These are phyloP conservation scores for Leptinotarsa juncta DNA, from an alignment of 2,888 invertebrate species.

Conservation along the genomic window DNA sequence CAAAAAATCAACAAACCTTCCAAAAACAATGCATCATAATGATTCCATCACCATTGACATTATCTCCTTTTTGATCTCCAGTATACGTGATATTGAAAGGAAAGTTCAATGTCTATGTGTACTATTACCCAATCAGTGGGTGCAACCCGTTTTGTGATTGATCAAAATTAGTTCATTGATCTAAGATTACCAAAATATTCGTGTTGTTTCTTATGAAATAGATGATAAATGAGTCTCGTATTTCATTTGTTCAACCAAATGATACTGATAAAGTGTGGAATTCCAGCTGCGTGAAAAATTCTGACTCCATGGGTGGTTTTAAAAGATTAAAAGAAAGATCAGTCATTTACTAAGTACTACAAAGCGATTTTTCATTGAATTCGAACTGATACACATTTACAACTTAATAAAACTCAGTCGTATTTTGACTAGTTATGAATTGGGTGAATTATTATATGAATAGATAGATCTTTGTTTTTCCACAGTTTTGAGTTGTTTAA, in stretches of 20 bases:
- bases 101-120: conserved; percentile 30
- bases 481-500: no score
- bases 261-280: background rate
- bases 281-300: background rate
- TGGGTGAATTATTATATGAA: no score
- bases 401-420: no score
- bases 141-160: conserved; percentile 20
- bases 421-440: no score
- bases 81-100: conserved; percentile 34
- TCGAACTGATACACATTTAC: no score
- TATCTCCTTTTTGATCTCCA: conserved; percentile 1
- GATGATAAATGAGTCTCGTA: background rate
- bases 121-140: conserved; percentile 24
- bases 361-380: no score
- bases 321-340: no score
- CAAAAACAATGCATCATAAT: background rate
- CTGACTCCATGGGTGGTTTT: no score
- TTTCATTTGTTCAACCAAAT: background rate
- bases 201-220: conserved; percentile 9
- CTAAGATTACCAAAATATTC: conserved; percentile 29
- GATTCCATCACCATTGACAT: background rate
- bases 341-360: no score
- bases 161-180: conserved; percentile 38
- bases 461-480: no score
- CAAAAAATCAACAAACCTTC: background rate